A percentile compares a stretch with the other conserved stretches of the same genome.
phyloP scores from a whole-genome alignment of 1,140 invertebrate species.

The Aphis gossypii region DNA sequence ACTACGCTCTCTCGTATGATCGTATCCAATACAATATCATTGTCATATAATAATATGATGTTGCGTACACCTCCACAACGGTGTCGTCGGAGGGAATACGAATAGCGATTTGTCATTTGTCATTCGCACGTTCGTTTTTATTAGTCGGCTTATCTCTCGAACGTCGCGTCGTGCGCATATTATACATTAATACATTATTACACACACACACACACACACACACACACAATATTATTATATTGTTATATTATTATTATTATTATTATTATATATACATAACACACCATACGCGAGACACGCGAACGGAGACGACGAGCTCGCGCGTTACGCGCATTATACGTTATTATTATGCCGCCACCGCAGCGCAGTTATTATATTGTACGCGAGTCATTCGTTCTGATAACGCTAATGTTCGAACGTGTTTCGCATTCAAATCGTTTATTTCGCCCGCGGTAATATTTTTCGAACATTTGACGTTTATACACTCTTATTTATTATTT shows the following conservation, averaged over 20 bases:
- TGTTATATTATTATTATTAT: conserved; percentile 4
- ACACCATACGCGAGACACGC: background rate
- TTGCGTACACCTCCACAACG: no score
- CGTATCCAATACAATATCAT: background rate
- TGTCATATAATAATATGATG: background rate
- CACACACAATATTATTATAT: background rate
- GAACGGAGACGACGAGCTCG: background rate
- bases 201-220: no score
- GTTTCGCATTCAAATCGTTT: conserved; percentile 42
- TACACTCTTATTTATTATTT: background rate
- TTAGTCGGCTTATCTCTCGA: background rate
- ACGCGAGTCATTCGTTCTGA: background rate
- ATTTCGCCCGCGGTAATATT: background rate
- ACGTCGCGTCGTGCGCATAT: background rate
- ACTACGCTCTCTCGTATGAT: background rate
- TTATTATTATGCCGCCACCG: background rate
- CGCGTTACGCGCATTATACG: background rate
- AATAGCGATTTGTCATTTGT: background rate
- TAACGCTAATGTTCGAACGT: conserved; percentile 40
- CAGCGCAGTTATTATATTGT: background rate
- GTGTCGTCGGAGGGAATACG: background rate
- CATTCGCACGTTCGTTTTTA: background rate
- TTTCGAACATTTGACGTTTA: conserved; percentile 36
- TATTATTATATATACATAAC: background rate
- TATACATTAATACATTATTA: background rate